phyloP scores from a whole-genome alignment of 2,113 vertebrate genomes.

The Poeciliopsis retropinna region DNA sequence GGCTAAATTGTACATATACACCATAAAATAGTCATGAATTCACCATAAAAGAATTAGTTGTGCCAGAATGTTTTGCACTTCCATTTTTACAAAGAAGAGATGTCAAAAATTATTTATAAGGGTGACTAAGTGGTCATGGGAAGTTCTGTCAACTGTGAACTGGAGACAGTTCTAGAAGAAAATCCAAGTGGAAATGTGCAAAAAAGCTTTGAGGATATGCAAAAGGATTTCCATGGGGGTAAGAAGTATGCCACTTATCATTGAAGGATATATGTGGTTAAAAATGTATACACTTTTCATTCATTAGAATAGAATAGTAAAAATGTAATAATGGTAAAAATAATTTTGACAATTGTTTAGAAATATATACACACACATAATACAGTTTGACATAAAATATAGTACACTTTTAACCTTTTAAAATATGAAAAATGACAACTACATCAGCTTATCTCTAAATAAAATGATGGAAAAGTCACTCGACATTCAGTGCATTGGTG shows the following conservation, averaged over 20 bases:
- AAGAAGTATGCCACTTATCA: background rate
- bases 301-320: too few species aligned
- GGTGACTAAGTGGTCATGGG: background rate
- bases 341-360: background rate
- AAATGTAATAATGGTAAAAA: too few species aligned
- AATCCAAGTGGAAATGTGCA: background rate
- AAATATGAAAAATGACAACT: background rate
- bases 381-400: background rate
- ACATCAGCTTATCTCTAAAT: constrained; percentile 16
- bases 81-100: background rate
- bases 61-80: background rate
- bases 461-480: constrained; percentile 14
- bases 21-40: background rate
- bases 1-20: background rate
- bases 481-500: constrained; percentile 15
- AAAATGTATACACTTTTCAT: background rate
- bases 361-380: too few species aligned
- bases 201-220: background rate
- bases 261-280: background rate
- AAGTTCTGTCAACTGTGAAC: background rate
- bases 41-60: background rate
- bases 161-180: background rate
- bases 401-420: background rate
- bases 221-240: background rate
- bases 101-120: background rate